These are phyloP conservation scores for Synergus laeviventris DNA, from an alignment of 2,888 invertebrate species.

Conservation along the genomic window DNA sequence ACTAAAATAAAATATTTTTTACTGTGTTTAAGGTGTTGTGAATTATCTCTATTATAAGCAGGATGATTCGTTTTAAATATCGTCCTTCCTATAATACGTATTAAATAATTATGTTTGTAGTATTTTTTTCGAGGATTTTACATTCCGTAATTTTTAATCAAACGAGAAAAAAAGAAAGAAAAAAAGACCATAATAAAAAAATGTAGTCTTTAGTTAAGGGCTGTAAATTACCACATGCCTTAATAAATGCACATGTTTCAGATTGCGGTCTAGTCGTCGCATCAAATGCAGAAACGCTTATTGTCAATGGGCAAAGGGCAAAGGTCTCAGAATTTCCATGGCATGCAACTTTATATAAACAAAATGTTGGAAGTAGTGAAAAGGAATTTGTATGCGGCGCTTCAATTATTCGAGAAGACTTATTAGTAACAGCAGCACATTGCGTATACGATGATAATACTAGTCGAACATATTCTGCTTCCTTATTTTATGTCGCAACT, in stretches of 20 bases:
- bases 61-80: background rate
- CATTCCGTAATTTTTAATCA: background rate
- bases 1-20: background rate
- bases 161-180: background rate
- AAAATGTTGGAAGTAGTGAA: conserved; percentile 38
- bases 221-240: too few relatives aligned
- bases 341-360: conserved; percentile 72
- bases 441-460: conserved; percentile 70
- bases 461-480: conserved; percentile 54
- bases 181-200: too few relatives aligned
- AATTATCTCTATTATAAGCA: conserved; percentile 16
- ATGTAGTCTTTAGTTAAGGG: too few relatives aligned
- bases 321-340: conserved; percentile 72
- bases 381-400: conserved; percentile 72
- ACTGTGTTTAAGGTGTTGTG: conserved; percentile 6
- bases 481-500: conserved; percentile 59
- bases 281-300: conserved; percentile 56
- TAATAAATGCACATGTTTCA: background rate
- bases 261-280: conserved; percentile 14
- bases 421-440: conserved; percentile 75
- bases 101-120: too few relatives aligned
- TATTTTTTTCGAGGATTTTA: too few relatives aligned
- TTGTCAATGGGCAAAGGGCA: conserved; percentile 65
- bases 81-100: too few relatives aligned
- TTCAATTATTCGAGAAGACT: conserved; percentile 69